Conservation (phyloP, 2,888 invertebrate genomes). For the Sminthurides aquaticus region DNA sequence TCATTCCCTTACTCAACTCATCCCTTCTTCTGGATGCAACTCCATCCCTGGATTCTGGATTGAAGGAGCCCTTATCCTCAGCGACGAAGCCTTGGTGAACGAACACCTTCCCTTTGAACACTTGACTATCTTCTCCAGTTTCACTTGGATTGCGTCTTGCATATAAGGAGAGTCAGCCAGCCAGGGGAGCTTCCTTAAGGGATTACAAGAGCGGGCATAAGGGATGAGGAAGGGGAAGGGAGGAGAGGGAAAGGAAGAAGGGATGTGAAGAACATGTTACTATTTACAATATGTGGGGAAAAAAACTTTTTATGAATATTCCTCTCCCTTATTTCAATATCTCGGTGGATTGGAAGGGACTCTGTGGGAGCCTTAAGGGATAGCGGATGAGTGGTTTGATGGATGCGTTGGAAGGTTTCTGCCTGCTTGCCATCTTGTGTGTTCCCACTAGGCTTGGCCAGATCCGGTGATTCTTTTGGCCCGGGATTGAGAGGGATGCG, state of each 20-base stretch:
- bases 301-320: not conserved
- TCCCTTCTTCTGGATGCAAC: too few relatives aligned
- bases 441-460: too few relatives aligned
- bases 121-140: not conserved
- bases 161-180: too few relatives aligned
- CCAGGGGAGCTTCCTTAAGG: not conserved
- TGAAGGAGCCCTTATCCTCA: not conserved
- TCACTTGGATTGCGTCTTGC: not conserved
- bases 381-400: not conserved
- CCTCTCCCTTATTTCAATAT: not conserved
- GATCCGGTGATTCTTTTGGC: too few relatives aligned
- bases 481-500: too few relatives aligned
- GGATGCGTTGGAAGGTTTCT: not conserved
- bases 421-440: not conserved
- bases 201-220: not conserved
- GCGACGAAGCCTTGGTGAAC: not conserved
- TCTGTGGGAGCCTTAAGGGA: not conserved
- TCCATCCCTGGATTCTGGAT: too few relatives aligned
- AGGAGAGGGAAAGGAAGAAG: not conserved
- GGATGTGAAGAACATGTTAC: not conserved
- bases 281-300: not conserved
- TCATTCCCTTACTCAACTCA: not conserved
- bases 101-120: not conserved
- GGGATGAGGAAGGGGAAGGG: not conserved
- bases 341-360: not conserved